These are phyloP conservation scores for Dromaius novaehollandiae DNA, from an alignment of 2,113 vertebrate genomes.

Conservation along the genomic window DNA sequence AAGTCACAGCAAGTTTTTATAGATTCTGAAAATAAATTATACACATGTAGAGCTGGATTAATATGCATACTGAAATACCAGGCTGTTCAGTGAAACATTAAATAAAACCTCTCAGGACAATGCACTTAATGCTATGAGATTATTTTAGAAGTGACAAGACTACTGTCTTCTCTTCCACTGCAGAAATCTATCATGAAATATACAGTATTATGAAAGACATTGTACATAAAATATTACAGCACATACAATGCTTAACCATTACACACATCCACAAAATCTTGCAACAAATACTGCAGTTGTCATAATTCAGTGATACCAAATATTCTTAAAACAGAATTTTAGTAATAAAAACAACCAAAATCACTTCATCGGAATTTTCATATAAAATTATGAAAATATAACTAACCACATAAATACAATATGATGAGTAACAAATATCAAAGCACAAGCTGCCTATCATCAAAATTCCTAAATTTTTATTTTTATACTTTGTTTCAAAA, in stretches of 20 bases:
- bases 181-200: not conserved
- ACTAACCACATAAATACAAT: not conserved
- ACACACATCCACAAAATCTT: not conserved
- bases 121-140: not conserved
- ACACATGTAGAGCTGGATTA: not conserved
- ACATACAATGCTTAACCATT: not conserved
- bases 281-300: rapidly evolving
- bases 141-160: not conserved
- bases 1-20: conserved; percentile 29
- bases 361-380: not conserved
- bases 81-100: not conserved
- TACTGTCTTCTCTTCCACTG: not conserved
- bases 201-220: not conserved
- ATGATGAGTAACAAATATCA: not conserved
- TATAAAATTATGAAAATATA: not conserved
- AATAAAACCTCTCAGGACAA: not conserved
- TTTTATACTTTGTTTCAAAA: not conserved
- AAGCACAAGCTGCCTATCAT: not conserved
- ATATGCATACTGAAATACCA: not conserved
- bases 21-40: conserved; percentile 7
- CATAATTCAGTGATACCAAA: not conserved
- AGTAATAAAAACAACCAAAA: not conserved
- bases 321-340: not conserved
- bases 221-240: not conserved
- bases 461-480: not conserved